phyloP scores from a whole-genome alignment of 2,797 vertebrate genomes.

The Sebastolobus alascanus region DNA sequence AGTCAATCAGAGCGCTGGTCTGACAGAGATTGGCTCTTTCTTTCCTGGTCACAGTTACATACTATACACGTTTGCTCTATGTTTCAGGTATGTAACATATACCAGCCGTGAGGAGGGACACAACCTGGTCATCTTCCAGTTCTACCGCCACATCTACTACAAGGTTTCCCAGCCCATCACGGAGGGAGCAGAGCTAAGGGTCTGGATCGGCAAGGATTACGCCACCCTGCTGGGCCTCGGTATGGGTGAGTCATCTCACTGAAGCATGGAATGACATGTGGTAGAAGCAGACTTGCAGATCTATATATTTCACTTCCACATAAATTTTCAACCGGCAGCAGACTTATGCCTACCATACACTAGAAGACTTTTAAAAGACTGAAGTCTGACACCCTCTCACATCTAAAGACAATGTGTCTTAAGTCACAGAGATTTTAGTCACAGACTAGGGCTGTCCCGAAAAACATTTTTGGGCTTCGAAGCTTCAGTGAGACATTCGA shows the following conservation, averaged over 20 bases:
- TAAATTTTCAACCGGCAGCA: not conserved
- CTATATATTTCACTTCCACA: not conserved
- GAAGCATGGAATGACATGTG: not conserved
- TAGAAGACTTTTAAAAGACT: too few species aligned
- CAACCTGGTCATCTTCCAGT: slow-evolving; percentile 83
- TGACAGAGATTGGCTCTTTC: not conserved
- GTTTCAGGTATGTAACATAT: slow-evolving; percentile 80
- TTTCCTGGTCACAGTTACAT: not conserved
- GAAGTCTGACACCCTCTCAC: too few species aligned
- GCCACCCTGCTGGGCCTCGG: slow-evolving; percentile 82
- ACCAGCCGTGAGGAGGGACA: slow-evolving; percentile 80
- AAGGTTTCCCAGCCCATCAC: slow-evolving; percentile 78
- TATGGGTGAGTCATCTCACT: slow-evolving; percentile 69
- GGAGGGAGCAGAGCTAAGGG: slow-evolving; percentile 78
- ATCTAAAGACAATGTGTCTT: too few species aligned
- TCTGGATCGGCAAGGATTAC: slow-evolving; percentile 85
- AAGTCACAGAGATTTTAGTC: too few species aligned
- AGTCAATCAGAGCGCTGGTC: not conserved
- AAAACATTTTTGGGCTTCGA: too few species aligned
- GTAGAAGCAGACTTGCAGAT: not conserved
- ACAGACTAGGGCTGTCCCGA: too few species aligned
- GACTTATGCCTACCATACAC: too few species aligned
- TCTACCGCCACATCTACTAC: slow-evolving; percentile 84
- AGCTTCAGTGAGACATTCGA: too few species aligned
- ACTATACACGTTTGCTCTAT: not conserved